Conservation (phyloP, 2,113 vertebrate species). For the Urocynchramus pylzowi region DNA sequence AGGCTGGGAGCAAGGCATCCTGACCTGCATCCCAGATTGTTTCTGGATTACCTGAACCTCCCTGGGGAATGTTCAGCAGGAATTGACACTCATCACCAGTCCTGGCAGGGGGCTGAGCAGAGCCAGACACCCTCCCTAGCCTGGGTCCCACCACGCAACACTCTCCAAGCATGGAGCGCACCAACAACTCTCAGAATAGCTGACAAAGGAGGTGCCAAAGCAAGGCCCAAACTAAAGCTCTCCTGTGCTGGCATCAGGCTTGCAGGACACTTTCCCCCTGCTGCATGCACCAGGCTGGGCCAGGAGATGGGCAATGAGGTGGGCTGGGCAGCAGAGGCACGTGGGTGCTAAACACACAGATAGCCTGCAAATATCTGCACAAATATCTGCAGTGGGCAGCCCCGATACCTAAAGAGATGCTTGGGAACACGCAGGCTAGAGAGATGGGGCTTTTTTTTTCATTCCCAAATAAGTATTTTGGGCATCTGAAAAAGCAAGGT, state of each 20-base stretch:
- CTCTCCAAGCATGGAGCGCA: accelerated
- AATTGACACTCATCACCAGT: not conserved
- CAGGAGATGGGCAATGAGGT: accelerated
- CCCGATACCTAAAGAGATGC: not conserved
- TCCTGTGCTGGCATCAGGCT: not conserved
- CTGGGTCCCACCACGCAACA: accelerated
- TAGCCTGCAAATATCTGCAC: too few species aligned
- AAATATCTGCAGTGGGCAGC: not conserved
- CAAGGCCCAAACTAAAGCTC: not conserved
- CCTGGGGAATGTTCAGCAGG: not conserved
- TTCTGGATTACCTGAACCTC: not conserved
- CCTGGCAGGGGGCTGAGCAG: not conserved
- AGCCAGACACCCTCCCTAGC: not conserved
- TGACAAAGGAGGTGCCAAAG: not conserved
- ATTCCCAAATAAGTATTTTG: not conserved
- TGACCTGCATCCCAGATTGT: not conserved
- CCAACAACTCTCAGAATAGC: not conserved
- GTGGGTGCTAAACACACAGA: not conserved
- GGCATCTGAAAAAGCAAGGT: not conserved
- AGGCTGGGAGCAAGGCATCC: not conserved
- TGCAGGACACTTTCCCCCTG: not conserved
- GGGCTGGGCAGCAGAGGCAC: not conserved
- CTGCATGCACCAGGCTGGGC: not conserved
- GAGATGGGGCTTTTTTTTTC: not conserved
- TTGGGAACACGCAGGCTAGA: not conserved